Evolutionary conservation across 2,797 vertebrate genomes (phyloP).

Genomic region (Gambelia wislizenii): DNA sequence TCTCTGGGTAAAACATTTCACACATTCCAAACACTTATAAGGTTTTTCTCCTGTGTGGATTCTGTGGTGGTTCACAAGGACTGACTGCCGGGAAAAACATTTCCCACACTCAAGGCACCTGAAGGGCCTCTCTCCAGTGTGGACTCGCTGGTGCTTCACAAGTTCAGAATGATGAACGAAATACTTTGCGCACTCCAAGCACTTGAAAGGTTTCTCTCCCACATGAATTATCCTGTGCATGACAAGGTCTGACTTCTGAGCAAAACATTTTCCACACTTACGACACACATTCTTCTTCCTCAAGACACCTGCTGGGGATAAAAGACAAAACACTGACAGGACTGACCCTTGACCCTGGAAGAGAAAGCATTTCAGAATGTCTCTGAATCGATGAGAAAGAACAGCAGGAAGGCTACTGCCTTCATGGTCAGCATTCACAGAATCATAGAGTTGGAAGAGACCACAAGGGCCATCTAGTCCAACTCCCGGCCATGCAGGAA

Average conservation of each 20-base stretch:
- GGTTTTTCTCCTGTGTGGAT: conserved; percentile 38
- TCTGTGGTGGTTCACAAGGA: conserved; percentile 37
- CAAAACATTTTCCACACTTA: conserved; percentile 22
- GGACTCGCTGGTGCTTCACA: conserved; percentile 38
- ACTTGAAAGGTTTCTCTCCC: conserved; percentile 36
- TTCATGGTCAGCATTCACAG: not conserved
- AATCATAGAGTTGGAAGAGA: too few relatives aligned
- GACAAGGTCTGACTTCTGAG: conserved; percentile 22
- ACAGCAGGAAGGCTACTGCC: not conserved
- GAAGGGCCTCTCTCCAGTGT: conserved; percentile 40
- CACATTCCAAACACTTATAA: conserved; percentile 20
- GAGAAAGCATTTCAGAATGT: not conserved
- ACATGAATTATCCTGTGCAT: conserved; percentile 2
- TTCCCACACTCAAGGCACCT: conserved; percentile 37
- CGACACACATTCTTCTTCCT: conserved; percentile 6
- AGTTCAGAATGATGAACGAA: conserved; percentile 42
- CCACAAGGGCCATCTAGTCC: too few relatives aligned
- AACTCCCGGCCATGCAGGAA: too few relatives aligned
- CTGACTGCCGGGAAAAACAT: conserved; percentile 30
- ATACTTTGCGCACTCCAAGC: conserved; percentile 19
- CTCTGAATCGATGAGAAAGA: not conserved
- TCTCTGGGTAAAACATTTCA: conserved; percentile 20
- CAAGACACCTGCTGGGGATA: not conserved
- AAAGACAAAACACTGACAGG: not conserved
- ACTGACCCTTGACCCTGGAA: not conserved